These are phyloP conservation scores for Bibio marci DNA, from an alignment of 2,888 invertebrate genomes.

Conservation along the genomic window DNA sequence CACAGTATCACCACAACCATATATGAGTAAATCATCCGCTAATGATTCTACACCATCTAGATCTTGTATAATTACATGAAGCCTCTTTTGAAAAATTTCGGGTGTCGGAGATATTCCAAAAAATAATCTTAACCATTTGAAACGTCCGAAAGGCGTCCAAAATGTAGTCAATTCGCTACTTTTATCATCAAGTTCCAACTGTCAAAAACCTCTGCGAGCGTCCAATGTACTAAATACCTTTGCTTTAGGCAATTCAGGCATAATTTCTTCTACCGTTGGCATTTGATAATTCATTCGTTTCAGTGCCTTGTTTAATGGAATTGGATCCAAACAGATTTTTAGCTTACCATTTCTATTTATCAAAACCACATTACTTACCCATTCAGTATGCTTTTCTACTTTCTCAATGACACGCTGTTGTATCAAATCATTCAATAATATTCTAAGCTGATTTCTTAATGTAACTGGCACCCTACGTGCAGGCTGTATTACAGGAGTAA, in stretches of 20 bases:
- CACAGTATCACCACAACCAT: not conserved
- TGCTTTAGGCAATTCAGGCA: slow-evolving; percentile 6
- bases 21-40: not conserved
- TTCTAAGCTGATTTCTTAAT: not conserved
- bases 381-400: slow-evolving; percentile 5
- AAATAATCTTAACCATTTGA: not conserved
- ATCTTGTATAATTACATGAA: not conserved
- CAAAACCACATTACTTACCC: slow-evolving; percentile 6
- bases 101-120: not conserved
- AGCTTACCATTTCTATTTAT: slow-evolving; percentile 6
- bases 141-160: slow-evolving; percentile 9
- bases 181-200: slow-evolving; percentile 6
- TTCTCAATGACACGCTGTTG: slow-evolving; percentile 1
- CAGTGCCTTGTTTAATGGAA: slow-evolving; percentile 3
- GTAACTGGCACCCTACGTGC: not conserved
- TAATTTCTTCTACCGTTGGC: slow-evolving; percentile 6
- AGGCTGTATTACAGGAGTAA: not conserved
- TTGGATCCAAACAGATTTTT: slow-evolving; percentile 6
- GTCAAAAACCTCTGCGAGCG: slow-evolving; percentile 5
- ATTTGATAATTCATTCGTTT: slow-evolving; percentile 6
- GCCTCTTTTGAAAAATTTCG: not conserved
- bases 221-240: slow-evolving; percentile 6
- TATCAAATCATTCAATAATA: not conserved
- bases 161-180: slow-evolving; percentile 7
- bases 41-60: not conserved